phyloP scores from a whole-genome alignment of 2,113 vertebrate genomes.

The Oncorhynchus masou region DNA sequence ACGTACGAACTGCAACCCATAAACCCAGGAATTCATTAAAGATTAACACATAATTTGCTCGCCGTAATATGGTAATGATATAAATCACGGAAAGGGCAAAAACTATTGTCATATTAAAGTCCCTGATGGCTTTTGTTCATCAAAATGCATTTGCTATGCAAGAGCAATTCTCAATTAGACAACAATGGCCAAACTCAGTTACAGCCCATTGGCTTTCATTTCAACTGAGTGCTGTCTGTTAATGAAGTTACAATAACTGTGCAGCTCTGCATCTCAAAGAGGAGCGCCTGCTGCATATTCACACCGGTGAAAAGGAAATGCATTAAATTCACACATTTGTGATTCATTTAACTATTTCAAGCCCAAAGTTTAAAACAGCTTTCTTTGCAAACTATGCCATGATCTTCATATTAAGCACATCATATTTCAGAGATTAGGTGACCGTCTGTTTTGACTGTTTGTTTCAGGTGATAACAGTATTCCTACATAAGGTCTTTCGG shows the following conservation, averaged over 20 bases:
- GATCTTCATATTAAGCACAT: neutral
- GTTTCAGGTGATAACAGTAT: too few species aligned
- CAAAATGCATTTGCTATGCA: conserved; percentile 34
- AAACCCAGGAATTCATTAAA: neutral
- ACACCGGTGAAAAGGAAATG: neutral
- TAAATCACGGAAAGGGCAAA: conserved; percentile 14
- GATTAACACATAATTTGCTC: neutral
- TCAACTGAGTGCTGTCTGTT: conserved; percentile 13
- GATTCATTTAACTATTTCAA: neutral
- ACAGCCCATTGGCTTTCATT: conserved; percentile 31
- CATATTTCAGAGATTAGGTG: neutral
- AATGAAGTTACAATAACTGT: conserved; percentile 12
- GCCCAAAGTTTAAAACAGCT: neutral
- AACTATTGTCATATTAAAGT: conserved; percentile 5
- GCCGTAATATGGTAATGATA: conserved; percentile 47
- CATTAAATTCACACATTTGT: neutral
- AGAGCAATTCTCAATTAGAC: conserved; percentile 1
- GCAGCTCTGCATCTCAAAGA: conserved; percentile 2
- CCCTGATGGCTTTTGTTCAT: conserved; percentile 22
- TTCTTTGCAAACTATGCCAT: too few species aligned
- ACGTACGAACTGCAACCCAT: neutral
- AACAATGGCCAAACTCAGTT: conserved; percentile 18
- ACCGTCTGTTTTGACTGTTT: too few species aligned
- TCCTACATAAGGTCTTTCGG: too few species aligned
- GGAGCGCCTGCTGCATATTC: neutral